Percentiles rank a stretch among this genome's conserved stretches.
These are phyloP conservation scores for Pseudomugil tenellus DNA, from an alignment of 2,797 vertebrate species.

Conservation along the genomic window DNA sequence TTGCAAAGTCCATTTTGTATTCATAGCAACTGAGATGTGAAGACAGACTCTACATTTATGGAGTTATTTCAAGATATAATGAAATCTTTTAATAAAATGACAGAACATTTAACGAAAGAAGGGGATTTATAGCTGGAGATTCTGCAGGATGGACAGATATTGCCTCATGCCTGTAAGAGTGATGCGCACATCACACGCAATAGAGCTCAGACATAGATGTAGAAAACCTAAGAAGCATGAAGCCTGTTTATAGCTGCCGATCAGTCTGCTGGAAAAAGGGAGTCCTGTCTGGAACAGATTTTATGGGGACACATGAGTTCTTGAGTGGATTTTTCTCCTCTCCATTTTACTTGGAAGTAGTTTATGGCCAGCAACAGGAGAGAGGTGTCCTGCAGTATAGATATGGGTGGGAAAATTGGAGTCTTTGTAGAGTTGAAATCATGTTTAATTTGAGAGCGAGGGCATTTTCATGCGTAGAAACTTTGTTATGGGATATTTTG, in stretches of 20 bases:
- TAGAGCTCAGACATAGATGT: constrained; percentile 7
- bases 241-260: constrained; percentile 25
- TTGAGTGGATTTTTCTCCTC: constrained; percentile 42
- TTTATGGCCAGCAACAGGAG: constrained; percentile 10
- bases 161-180: constrained; percentile 24
- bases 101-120: constrained; percentile 3
- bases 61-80: constrained; percentile 37
- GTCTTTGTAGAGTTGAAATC: neutral
- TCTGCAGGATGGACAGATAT: constrained; percentile 23
- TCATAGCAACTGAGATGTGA: constrained; percentile 21
- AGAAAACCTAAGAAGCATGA: constrained; percentile 44
- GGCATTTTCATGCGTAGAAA: neutral
- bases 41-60: constrained; percentile 22
- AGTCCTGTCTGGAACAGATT: constrained; percentile 50
- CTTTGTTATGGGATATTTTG: neutral
- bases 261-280: constrained; percentile 17
- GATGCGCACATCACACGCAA: constrained; percentile 16
- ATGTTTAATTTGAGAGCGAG: constrained; percentile 8
- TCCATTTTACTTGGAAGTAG: constrained; percentile 55
- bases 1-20: constrained; percentile 36
- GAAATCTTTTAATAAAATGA: constrained; percentile 11
- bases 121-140: constrained; percentile 21
- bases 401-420: constrained; percentile 11
- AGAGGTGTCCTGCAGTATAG: neutral
- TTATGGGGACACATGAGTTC: constrained; percentile 53